Evolutionary conservation across 2,113 vertebrate genomes (phyloP).

Genomic region (Genyomyrus donnyi): DNA sequence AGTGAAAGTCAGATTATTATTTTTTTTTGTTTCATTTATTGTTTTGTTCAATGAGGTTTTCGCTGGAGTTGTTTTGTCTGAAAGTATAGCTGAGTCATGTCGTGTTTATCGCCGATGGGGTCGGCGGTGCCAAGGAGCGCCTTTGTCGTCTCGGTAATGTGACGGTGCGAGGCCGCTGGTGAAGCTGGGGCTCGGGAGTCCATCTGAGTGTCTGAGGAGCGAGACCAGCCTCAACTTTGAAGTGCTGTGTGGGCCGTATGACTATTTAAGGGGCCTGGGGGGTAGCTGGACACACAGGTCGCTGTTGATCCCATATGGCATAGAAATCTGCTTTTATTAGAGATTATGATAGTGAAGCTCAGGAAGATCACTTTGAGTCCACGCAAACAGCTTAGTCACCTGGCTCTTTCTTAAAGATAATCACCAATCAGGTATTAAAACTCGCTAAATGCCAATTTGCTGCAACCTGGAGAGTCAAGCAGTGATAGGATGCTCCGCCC

Average conservation of each 20-base stretch:
- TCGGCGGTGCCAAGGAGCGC: background rate
- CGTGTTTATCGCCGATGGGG: background rate
- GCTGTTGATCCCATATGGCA: background rate
- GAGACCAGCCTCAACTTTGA: background rate
- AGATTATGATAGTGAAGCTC: background rate
- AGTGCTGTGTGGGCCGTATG: background rate
- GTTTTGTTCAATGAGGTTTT: background rate
- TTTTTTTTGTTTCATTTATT: conserved; percentile 2
- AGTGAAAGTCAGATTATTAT: background rate
- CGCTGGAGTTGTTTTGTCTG: background rate
- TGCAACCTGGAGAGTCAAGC: background rate
- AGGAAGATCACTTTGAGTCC: background rate
- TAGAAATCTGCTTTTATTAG: background rate
- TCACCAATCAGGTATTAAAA: background rate
- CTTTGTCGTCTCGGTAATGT: background rate
- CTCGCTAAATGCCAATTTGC: background rate
- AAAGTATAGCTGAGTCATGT: conserved; percentile 2
- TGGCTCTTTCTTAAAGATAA: background rate
- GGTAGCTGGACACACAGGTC: background rate
- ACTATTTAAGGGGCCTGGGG: background rate
- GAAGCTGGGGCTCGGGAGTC: background rate
- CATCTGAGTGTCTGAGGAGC: background rate
- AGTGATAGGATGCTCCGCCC: background rate
- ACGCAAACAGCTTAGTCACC: background rate
- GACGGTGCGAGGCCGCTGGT: background rate